A percentile compares a stretch with the other conserved stretches of the same genome.
phyloP scores from a whole-genome alignment of 2,113 vertebrate species.

The Cinclus mexicanus region DNA sequence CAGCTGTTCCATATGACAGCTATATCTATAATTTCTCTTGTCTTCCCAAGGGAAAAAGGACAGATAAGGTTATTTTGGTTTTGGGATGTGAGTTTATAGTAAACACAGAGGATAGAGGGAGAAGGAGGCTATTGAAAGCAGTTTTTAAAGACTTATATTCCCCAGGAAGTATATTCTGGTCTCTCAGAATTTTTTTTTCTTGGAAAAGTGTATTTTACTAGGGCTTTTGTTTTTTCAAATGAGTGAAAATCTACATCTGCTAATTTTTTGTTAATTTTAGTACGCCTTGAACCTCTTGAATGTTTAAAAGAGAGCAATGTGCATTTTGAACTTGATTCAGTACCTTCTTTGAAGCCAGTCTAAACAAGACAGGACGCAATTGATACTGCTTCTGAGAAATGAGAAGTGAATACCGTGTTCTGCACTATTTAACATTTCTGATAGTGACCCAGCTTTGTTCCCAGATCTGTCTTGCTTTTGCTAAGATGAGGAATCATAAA shows the following conservation, averaged over 20 bases:
- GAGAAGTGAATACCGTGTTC: fast-evolving
- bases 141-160: background rate
- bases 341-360: background rate
- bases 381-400: background rate
- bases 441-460: background rate
- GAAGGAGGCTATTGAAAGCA: background rate
- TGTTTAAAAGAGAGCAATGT: background rate
- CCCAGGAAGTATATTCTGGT: background rate
- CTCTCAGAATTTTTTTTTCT: background rate
- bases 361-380: background rate
- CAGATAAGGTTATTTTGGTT: background rate
- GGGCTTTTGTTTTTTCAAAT: background rate
- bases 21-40: background rate
- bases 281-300: background rate
- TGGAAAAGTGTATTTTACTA: background rate
- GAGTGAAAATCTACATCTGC: background rate
- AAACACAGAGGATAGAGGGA: background rate
- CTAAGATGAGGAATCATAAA: background rate
- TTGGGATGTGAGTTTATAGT: background rate
- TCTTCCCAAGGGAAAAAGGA: background rate
- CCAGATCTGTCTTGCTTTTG: background rate
- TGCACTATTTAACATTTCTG: background rate
- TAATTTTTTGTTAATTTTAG: background rate
- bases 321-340: background rate
- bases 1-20: background rate